These are phyloP conservation scores for Thalassaphorura encarpata DNA, from an alignment of 1,140 invertebrate genomes.

Conservation along the genomic window DNA sequence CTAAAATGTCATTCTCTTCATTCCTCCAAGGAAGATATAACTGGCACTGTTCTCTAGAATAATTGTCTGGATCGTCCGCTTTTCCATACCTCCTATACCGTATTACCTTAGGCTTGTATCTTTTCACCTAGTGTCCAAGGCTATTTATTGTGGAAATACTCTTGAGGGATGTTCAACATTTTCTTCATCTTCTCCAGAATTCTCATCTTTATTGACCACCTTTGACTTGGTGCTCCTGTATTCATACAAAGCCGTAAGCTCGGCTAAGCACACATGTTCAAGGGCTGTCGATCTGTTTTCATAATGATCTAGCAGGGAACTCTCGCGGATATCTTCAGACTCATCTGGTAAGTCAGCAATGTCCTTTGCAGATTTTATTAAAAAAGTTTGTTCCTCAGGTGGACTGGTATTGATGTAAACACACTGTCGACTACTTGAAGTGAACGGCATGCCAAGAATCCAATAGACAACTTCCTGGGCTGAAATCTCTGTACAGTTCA, in stretches of 20 bases:
- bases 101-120: not conserved
- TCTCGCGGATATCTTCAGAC: slow-evolving; percentile 1
- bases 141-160: too few relatives aligned
- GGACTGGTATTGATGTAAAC: slow-evolving; percentile 19
- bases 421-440: slow-evolving; percentile 15
- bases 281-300: slow-evolving; percentile 1
- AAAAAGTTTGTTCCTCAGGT: slow-evolving; percentile 8
- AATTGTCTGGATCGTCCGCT: not conserved
- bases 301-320: slow-evolving; percentile 17
- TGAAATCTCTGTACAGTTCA: slow-evolving; percentile 33
- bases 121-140: not conserved
- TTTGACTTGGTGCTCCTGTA: too few relatives aligned
- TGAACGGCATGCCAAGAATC: slow-evolving; percentile 27
- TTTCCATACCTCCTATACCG: not conserved
- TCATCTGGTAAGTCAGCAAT: slow-evolving; percentile 10
- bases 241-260: slow-evolving; percentile 7
- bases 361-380: slow-evolving; percentile 15
- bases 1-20: not conserved
- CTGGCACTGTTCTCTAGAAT: not conserved
- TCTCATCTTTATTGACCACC: too few relatives aligned
- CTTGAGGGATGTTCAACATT: too few relatives aligned
- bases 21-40: not conserved
- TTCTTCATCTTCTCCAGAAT: too few relatives aligned
- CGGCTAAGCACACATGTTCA: slow-evolving; percentile 6
- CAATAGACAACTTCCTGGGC: slow-evolving; percentile 35